Conservation (phyloP, 1,140 invertebrate genomes). For the Phocides pigmalion region DNA sequence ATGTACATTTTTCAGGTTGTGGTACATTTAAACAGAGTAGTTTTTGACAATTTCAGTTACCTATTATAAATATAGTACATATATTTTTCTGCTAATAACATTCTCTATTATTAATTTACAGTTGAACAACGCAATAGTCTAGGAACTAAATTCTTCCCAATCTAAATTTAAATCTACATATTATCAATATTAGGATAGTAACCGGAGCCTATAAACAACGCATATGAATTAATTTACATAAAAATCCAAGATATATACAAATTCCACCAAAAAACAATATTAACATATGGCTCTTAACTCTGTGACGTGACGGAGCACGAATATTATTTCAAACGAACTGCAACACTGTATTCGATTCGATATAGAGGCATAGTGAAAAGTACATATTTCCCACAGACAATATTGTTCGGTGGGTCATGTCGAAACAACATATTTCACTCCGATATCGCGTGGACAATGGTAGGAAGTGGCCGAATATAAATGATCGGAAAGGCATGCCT, state of each 20-base stretch:
- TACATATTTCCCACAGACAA: constrained; percentile 45
- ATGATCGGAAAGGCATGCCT: constrained; percentile 72
- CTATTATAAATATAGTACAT: too few relatives aligned
- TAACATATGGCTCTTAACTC: constrained; percentile 29
- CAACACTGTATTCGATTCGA: constrained; percentile 32
- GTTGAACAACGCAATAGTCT: too few relatives aligned
- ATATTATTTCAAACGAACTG: constrained; percentile 40
- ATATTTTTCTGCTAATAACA: too few relatives aligned
- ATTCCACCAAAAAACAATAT: constrained; percentile 31
- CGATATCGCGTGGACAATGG: constrained; percentile 74
- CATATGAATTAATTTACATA: too few relatives aligned
- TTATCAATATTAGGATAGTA: too few relatives aligned
- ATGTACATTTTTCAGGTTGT: neutral
- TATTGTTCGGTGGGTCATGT: constrained; percentile 60
- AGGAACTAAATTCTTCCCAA: too few relatives aligned
- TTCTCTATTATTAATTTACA: too few relatives aligned
- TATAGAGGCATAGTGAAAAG: constrained; percentile 30
- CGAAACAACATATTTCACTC: constrained; percentile 78
- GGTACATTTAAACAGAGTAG: neutral
- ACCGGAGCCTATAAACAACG: too few relatives aligned
- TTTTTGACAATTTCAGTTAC: neutral
- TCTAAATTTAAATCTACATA: too few relatives aligned
- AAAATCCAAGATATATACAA: neutral
- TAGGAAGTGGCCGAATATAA: constrained; percentile 77
- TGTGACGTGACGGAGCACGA: constrained; percentile 34